Percentiles rank a stretch among this genome's conserved stretches.
Evolutionary conservation across 2,797 vertebrate species (phyloP).

Genomic region (Synaphobranchus kaupii): DNA sequence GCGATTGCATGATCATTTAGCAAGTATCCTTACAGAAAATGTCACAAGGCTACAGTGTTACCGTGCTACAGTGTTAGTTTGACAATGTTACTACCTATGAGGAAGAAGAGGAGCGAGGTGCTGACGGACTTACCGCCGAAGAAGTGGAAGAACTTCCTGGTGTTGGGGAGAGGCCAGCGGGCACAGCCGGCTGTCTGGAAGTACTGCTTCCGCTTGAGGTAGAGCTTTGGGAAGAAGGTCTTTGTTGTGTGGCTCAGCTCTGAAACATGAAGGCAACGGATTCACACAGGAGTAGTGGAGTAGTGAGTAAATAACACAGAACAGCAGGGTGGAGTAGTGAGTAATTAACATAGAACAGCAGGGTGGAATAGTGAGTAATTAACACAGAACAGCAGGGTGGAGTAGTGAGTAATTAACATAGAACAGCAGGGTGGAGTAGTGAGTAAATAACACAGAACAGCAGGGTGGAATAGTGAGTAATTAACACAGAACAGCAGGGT

Average conservation of each 20-base stretch:
- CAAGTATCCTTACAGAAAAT: too few species aligned
- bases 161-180: conserved; percentile 70
- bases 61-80: neutral
- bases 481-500: too few species aligned
- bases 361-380: too few species aligned
- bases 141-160: conserved; percentile 49
- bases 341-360: too few species aligned
- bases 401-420: too few species aligned
- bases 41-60: neutral
- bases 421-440: too few species aligned
- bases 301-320: neutral
- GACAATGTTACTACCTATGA: neutral
- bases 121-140: conserved; percentile 57
- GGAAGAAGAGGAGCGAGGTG: neutral
- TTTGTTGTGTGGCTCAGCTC: conserved; percentile 63
- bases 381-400: too few species aligned
- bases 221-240: conserved; percentile 64
- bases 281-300: neutral
- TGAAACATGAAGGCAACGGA: conserved; percentile 50
- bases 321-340: too few species aligned
- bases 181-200: conserved; percentile 62
- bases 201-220: conserved; percentile 56
- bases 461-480: too few species aligned
- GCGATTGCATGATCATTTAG: too few species aligned
- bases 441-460: too few species aligned